phyloP scores from a whole-genome alignment of 1,140 invertebrate genomes.

The Pectinophora gossypiella region DNA sequence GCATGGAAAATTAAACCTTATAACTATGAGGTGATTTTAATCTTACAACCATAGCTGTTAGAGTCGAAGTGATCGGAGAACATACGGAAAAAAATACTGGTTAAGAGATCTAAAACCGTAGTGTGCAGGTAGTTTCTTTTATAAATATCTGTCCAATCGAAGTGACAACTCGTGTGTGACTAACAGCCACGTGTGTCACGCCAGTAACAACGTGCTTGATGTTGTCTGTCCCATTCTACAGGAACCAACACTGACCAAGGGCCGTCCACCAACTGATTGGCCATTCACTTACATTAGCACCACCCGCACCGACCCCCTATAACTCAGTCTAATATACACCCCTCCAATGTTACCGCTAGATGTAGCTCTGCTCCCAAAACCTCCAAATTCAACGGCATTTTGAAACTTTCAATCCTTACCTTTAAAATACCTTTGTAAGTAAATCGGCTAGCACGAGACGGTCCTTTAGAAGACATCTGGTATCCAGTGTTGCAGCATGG shows the following conservation, averaged over 20 bases:
- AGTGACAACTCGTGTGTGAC: too few species aligned
- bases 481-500: slow-evolving; percentile 56
- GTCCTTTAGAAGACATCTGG: slow-evolving; percentile 42
- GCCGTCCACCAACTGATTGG: slow-evolving; percentile 52
- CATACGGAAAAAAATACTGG: too few species aligned
- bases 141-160: too few species aligned
- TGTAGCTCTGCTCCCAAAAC: neutral
- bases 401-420: neutral
- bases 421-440: slow-evolving; percentile 12
- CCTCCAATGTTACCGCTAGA: neutral
- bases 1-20: too few species aligned
- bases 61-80: too few species aligned
- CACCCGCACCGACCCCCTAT: neutral
- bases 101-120: too few species aligned
- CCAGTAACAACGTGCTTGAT: slow-evolving; percentile 61
- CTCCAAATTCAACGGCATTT: neutral
- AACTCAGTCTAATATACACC: neutral
- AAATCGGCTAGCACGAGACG: slow-evolving; percentile 27
- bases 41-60: too few species aligned
- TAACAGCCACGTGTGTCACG: slow-evolving; percentile 58
- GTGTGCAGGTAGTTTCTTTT: too few species aligned
- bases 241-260: slow-evolving; percentile 61
- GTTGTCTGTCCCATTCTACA: slow-evolving; percentile 54
- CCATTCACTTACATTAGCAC: slow-evolving; percentile 23
- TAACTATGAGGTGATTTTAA: too few species aligned